Base-by-base conservation (phyloP, 2,113 vertebrate species). In the Alosa alosa region DNA sequence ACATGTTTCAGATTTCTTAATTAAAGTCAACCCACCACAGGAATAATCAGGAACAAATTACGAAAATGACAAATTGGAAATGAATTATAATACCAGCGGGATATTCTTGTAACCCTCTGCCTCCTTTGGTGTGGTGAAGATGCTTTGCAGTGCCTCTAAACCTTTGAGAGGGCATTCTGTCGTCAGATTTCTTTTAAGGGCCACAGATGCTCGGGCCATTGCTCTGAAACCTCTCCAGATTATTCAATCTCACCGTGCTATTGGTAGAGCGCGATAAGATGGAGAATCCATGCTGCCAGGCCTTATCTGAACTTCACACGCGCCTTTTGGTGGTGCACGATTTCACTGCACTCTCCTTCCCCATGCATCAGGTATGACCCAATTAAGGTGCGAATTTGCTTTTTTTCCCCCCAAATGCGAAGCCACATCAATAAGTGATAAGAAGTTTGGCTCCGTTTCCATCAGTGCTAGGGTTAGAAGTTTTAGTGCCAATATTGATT, bases 271-370 rank as follows among this genome's bases (percentile, higher is more conserved):
- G 52, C 91, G 95, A 96, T 96, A 96, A 95, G 90, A 95, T 92
- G 92, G 92, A 88, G 92, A 94, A 94, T 94, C 93, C 94, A 92
- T 93, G 93, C 91, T 89, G 92, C 89, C 90, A 89, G 87, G 92
- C 92, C 94, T 96, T 95, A 96, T 96, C 95, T 94, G 87, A 92
- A 91, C 72, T 89, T 89, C 91, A 91, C 95, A 96, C 91, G 91
- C 92, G 84, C 87, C 72, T 91, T 94, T 92, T 91, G 84, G 90
- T 90, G 92, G 91, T 94, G 92, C 91, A 88, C 91, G 94, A 94
- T 94, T 95, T 94, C 92, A 92, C 91, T 90, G 88, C 88, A 90
- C 90, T 92, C 92, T 91, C 91, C 92, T 90, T 85, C 85, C 81
- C 85, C 82, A 84, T 91, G 87, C 91, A 87, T 91, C 93, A 95